Evolutionary conservation across 2,888 invertebrate genomes (phyloP).

Genomic region (Cataglyphis cursor): DNA sequence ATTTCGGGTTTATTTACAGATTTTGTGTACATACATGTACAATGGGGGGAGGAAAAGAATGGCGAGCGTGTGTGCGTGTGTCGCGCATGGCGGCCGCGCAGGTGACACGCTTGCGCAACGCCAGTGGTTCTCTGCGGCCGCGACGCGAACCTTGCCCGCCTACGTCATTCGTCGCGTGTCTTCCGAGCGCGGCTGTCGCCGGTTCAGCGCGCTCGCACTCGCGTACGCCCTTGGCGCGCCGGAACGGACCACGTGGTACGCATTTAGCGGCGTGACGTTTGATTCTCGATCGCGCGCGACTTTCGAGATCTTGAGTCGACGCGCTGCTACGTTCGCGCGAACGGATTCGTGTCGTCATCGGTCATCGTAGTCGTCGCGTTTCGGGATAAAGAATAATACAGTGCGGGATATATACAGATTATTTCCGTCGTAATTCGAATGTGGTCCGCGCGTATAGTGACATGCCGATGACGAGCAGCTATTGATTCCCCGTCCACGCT

Average conservation of each 20-base stretch:
- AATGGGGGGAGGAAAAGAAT: not conserved
- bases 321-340: not conserved
- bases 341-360: too few relatives aligned
- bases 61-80: not conserved
- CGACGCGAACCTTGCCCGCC: conserved; percentile 48
- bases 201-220: conserved; percentile 61
- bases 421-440: conserved; percentile 12
- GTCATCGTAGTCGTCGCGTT: not conserved
- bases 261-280: not conserved
- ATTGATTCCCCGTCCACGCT: conserved; percentile 40
- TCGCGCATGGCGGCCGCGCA: conserved; percentile 20
- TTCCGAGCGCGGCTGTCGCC: conserved; percentile 77
- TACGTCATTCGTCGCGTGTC: conserved; percentile 83
- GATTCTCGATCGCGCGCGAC: conserved; percentile 31
- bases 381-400: not conserved
- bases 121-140: conserved; percentile 74
- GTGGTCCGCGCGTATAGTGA: conserved; percentile 29
- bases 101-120: conserved; percentile 53
- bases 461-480: conserved; percentile 40
- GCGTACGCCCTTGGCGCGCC: conserved; percentile 17
- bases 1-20: not conserved
- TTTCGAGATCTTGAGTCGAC: not conserved
- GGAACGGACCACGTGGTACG: conserved; percentile 49
- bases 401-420: not conserved
- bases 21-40: too few relatives aligned